Evolutionary conservation across 2,113 vertebrate species (phyloP), one percentile per base, ranked within the genome.

Genomic region (Scalopus aquaticus): DNA sequence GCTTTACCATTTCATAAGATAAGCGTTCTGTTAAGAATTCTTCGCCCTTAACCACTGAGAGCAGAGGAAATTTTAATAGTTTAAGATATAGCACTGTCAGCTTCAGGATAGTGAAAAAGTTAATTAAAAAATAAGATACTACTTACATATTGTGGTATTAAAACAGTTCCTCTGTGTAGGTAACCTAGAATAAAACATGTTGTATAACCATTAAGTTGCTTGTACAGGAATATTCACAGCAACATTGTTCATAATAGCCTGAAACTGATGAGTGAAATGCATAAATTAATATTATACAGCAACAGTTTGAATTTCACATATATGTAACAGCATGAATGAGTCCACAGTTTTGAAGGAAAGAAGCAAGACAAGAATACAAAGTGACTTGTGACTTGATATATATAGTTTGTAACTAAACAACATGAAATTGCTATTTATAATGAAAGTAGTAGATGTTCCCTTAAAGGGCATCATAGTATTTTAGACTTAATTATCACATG

Each of bases 51-150:
- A 35, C 35, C 24, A 60, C 54, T 56, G 35, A 78, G 30, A 77
- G 76, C 35, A 88, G 83, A 90, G 35, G 24, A 86, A 54, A 49
- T 24, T 85, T 46, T 80, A 79, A n/a, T 88, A 84, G 88, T 76
- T 62, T 65, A 70, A 91, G 32, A 91, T 93, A 74, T 12, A 89
- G 49, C 74, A 58, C 13, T 88, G 0, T 81, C 30, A 39, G 58
- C 10, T 74, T 73, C 84, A 64, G 49, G n/a, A 73, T 85, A 83
- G 32, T 90, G 67, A 39, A 81, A 54, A 56, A 56, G 54, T 56
- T 56, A 56, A 22, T 6, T 56, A 24, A 56, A 56, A 56, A 56
- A 22, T 56, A 56, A 56, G 54, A 76, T 89, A 78, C 6, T 60
- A 56, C 3, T 22, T 74, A 6, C 74, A n/a, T 69, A 72, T 42